These are phyloP conservation scores for Lophotriccus pileatus DNA, from an alignment of 2,797 vertebrate species.

Conservation along the genomic window DNA sequence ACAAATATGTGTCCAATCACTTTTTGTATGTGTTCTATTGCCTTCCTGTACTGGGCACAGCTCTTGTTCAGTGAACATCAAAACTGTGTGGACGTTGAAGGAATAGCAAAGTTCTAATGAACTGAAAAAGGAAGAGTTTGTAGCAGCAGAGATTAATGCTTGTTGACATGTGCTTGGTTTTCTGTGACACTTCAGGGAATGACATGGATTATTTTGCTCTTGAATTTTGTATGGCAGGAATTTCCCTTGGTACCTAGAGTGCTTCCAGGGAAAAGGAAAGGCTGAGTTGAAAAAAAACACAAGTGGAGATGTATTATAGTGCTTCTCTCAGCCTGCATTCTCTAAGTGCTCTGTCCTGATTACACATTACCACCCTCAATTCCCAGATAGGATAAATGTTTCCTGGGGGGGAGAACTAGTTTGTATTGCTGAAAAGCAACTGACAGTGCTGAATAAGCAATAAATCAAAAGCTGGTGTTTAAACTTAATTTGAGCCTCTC, in stretches of 20 bases:
- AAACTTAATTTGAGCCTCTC: conserved; percentile 21
- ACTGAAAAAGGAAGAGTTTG: neutral
- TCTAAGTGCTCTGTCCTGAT: conserved; percentile 11
- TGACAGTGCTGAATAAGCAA: conserved; percentile 26
- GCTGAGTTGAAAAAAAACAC: neutral
- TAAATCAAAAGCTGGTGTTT: conserved; percentile 1
- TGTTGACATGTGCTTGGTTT: neutral
- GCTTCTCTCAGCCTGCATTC: neutral
- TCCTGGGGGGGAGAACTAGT: neutral
- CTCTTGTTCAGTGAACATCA: no score
- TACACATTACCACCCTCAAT: neutral
- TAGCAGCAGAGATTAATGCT: neutral
- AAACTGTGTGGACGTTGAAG: no score
- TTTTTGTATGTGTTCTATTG: no score
- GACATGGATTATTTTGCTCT: neutral
- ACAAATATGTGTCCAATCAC: no score
- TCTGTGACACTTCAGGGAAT: neutral
- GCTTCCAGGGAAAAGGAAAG: conserved; percentile 4
- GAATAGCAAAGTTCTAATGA: no score
- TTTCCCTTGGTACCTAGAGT: neutral
- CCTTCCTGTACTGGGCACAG: no score
- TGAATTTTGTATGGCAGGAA: neutral
- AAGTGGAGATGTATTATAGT: neutral
- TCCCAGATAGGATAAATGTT: conserved; percentile 21
- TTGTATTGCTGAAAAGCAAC: conserved; percentile 11